Conservation (phyloP, 2,113 vertebrate genomes). For the Pelecanoides urinatrix region DNA sequence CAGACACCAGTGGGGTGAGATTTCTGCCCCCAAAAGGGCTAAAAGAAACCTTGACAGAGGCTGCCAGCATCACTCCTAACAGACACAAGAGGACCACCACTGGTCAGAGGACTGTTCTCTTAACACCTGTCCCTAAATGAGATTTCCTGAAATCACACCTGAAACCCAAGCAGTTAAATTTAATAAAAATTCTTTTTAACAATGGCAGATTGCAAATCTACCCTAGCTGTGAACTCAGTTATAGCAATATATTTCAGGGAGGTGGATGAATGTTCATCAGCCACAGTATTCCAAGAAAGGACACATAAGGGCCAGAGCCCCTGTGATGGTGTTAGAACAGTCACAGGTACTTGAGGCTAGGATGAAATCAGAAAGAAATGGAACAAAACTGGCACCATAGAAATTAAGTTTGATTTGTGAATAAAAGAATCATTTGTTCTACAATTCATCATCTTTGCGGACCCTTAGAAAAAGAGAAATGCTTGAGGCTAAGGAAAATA, state of each 20-base stretch:
- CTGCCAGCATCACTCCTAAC: not conserved
- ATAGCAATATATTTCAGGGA: not conserved
- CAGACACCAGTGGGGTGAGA: not conserved
- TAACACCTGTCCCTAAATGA: not conserved
- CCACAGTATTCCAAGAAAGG: not conserved
- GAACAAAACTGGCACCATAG: not conserved
- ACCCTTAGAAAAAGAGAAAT: not conserved
- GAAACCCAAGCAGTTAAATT: not conserved
- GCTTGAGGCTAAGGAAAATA: not conserved
- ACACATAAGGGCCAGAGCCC: not conserved
- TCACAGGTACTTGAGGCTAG: not conserved
- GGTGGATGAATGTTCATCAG: not conserved
- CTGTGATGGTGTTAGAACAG: not conserved
- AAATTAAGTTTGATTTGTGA: not conserved
- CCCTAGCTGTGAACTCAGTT: not conserved
- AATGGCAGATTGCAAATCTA: not conserved
- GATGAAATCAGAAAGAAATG: not conserved
- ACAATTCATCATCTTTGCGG: not conserved
- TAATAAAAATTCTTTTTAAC: not conserved
- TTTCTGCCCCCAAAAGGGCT: not conserved
- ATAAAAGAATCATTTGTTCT: not conserved
- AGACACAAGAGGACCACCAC: not conserved
- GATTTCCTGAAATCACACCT: not conserved
- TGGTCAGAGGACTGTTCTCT: not conserved
- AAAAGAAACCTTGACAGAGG: not conserved